These are phyloP conservation scores for Drosophila mettleri DNA, from an alignment of 2,888 invertebrate genomes.

Conservation along the genomic window DNA sequence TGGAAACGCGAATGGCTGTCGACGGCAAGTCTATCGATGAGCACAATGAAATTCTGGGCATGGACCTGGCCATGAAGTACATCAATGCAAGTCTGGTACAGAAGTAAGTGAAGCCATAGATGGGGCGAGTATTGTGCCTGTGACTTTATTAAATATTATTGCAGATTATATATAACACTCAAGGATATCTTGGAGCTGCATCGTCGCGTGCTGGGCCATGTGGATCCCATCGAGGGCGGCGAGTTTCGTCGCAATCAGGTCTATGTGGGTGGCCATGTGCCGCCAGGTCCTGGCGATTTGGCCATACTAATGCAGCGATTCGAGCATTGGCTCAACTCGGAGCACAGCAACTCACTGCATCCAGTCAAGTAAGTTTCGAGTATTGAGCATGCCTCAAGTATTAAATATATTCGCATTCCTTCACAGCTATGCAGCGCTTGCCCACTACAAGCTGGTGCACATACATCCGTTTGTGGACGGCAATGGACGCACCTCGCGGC, in stretches of 20 bases:
- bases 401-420: neutral
- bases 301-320: slow-evolving; percentile 93
- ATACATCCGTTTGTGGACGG: slow-evolving; percentile 99
- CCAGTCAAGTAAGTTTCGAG: slow-evolving; percentile 89
- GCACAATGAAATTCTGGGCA: slow-evolving; percentile 97
- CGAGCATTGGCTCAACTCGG: slow-evolving; percentile 96
- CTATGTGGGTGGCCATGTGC: slow-evolving; percentile 97
- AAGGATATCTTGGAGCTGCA: slow-evolving; percentile 97
- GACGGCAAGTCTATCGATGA: slow-evolving; percentile 97
- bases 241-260: slow-evolving; percentile 95
- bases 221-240: slow-evolving; percentile 96
- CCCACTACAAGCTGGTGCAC: slow-evolving; percentile 98
- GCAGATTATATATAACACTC: slow-evolving; percentile 91
- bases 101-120: slow-evolving; percentile 82
- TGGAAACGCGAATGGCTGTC: slow-evolving; percentile 95
- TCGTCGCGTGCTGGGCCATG: slow-evolving; percentile 95
- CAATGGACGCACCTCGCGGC: slow-evolving; percentile 96
- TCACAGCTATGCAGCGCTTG: slow-evolving; percentile 94
- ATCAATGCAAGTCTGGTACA: slow-evolving; percentile 93
- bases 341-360: slow-evolving; percentile 93
- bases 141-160: slow-evolving; percentile 8
- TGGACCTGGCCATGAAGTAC: slow-evolving; percentile 97
- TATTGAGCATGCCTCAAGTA: neutral
- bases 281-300: slow-evolving; percentile 94
- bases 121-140: neutral